phyloP scores from a whole-genome alignment of 1,140 invertebrate species.

The Zelostemma sp. region DNA sequence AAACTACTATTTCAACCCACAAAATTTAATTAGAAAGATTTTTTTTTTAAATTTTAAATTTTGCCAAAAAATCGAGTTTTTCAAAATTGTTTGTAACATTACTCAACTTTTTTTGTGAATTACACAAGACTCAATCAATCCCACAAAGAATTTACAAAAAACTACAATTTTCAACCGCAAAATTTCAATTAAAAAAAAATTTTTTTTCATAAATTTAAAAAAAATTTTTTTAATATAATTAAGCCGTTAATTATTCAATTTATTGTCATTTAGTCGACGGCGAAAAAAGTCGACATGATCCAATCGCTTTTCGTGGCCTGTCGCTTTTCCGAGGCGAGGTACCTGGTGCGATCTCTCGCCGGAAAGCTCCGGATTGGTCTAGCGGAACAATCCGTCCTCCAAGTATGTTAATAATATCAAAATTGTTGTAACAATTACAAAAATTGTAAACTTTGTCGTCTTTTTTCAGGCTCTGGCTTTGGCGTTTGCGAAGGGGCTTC shows the following conservation, averaged over 20 bases:
- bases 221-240: slow-evolving; percentile 15
- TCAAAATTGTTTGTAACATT: no score
- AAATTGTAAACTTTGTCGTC: neutral
- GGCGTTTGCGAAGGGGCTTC: slow-evolving; percentile 81
- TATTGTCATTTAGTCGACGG: slow-evolving; percentile 73
- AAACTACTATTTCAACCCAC: no score
- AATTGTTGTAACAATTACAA: neutral
- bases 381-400: slow-evolving; percentile 96
- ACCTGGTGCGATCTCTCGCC: slow-evolving; percentile 90
- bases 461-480: slow-evolving; percentile 81
- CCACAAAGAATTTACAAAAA: no score
- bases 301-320: slow-evolving; percentile 94
- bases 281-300: slow-evolving; percentile 94
- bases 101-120: no score
- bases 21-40: no score
- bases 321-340: slow-evolving; percentile 90
- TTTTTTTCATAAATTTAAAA: slow-evolving; percentile 12
- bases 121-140: no score
- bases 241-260: no score
- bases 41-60: no score
- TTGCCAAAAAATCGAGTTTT: no score
- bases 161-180: no score
- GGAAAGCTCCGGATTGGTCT: slow-evolving; percentile 97
- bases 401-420: slow-evolving; percentile 62
- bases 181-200: no score